Conservation (phyloP, 92 coral and sea anemone genomes). For the Parazoanthus darwini region DNA sequence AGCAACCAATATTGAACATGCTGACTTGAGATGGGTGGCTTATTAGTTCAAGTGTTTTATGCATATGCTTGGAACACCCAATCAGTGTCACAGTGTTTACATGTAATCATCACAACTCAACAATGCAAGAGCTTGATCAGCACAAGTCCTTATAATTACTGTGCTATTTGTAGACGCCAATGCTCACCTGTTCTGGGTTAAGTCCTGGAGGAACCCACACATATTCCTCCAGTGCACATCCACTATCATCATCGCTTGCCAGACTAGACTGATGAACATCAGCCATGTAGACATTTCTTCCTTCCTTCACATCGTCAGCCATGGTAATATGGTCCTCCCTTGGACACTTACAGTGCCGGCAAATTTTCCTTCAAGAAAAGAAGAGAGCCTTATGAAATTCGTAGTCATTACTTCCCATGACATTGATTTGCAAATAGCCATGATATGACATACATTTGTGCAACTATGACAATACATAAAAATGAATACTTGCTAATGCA, state of each 20-base stretch:
- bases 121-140: background rate
- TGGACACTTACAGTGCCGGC: constrained; percentile 97
- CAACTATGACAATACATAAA: background rate
- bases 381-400: background rate
- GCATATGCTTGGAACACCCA: background rate
- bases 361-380: constrained; percentile 81
- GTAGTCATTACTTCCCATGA: background rate
- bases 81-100: background rate
- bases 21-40: background rate
- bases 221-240: constrained; percentile 94
- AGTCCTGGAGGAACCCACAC: constrained; percentile 99
- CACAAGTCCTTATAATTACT: background rate
- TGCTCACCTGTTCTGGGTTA: constrained; percentile 85
- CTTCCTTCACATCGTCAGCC: constrained; percentile 85
- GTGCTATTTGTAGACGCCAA: background rate
- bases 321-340: constrained; percentile 92
- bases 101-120: too few species aligned
- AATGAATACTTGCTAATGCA: background rate
- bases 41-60: background rate
- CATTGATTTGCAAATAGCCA: background rate
- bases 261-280: constrained; percentile 85
- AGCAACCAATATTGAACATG: too few species aligned
- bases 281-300: constrained; percentile 82
- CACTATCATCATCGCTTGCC: constrained; percentile 94
- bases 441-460: background rate